Evolutionary conservation across 1,140 invertebrate genomes (phyloP).

Genomic region (Tetranychus cinnabarinus): DNA sequence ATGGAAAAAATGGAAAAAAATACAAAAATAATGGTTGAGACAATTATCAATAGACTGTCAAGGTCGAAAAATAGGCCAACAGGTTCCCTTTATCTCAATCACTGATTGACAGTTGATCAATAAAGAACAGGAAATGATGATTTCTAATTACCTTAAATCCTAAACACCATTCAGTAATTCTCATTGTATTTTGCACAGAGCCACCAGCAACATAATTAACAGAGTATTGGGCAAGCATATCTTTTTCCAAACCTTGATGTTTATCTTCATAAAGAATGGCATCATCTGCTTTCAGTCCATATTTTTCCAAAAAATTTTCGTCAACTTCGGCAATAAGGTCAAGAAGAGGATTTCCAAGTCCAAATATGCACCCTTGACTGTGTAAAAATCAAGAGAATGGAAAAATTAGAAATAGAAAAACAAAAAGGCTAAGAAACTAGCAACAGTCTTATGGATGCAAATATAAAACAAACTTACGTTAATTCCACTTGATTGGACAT

Average conservation of each 20-base stretch:
- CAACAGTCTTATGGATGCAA: too few species aligned
- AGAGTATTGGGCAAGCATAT: slow-evolving; percentile 41
- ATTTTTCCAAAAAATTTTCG: slow-evolving; percentile 51
- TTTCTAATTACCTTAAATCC: neutral
- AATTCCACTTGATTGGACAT: too few species aligned
- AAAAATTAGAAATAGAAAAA: neutral
- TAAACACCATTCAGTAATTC: slow-evolving; percentile 8
- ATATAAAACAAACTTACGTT: too few species aligned
- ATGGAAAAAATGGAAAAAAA: neutral
- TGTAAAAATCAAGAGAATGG: neutral
- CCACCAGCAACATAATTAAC: slow-evolving; percentile 36
- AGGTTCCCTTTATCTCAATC: too few species aligned
- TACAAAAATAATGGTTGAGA: neutral
- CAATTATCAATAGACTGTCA: neutral
- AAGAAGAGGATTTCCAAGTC: slow-evolving; percentile 83
- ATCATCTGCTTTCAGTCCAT: slow-evolving; percentile 21
- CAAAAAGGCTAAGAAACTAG: neutral
- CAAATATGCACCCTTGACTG: slow-evolving; percentile 31
- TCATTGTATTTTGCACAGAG: slow-evolving; percentile 8
- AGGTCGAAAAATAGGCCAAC: too few species aligned
- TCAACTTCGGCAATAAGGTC: slow-evolving; percentile 76
- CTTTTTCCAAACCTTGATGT: slow-evolving; percentile 42
- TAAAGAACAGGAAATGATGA: too few species aligned
- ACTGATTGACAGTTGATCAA: too few species aligned
- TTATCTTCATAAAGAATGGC: slow-evolving; percentile 80